A percentile compares a stretch with the other conserved stretches of the same genome.
phyloP scores from a whole-genome alignment of 2,113 vertebrate genomes.

The Leiothrix lutea region DNA sequence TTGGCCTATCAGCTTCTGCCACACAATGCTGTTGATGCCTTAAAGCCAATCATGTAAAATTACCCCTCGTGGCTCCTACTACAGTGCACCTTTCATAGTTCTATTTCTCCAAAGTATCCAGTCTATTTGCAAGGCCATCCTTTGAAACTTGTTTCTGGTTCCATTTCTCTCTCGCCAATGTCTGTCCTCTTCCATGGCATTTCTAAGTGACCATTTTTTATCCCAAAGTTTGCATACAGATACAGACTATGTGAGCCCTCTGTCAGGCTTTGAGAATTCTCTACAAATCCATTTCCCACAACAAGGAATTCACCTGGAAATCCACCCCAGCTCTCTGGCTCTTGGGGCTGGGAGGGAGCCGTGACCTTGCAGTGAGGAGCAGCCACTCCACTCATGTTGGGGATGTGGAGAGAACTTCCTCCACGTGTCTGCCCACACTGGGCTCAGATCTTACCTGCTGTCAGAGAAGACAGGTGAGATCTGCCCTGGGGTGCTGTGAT shows the following conservation, averaged over 20 bases:
- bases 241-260: background rate
- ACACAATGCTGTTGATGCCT: background rate
- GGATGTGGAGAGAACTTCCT: accelerated
- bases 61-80: background rate
- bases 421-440: accelerated
- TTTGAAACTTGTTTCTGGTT: background rate
- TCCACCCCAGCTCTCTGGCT: background rate
- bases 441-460: accelerated
- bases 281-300: background rate
- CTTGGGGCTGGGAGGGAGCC: background rate
- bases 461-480: background rate
- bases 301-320: background rate
- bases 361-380: background rate
- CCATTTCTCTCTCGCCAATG: background rate
- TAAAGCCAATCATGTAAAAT: background rate
- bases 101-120: background rate
- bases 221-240: background rate
- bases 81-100: background rate
- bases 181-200: background rate
- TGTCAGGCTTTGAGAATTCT: background rate
- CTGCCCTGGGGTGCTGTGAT: background rate
- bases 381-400: accelerated
- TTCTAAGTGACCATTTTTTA: background rate
- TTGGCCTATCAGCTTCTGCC: background rate
- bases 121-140: background rate